Base-by-base conservation (phyloP, 2,113 vertebrate species). In the Trochalopteron elliotii region DNA sequence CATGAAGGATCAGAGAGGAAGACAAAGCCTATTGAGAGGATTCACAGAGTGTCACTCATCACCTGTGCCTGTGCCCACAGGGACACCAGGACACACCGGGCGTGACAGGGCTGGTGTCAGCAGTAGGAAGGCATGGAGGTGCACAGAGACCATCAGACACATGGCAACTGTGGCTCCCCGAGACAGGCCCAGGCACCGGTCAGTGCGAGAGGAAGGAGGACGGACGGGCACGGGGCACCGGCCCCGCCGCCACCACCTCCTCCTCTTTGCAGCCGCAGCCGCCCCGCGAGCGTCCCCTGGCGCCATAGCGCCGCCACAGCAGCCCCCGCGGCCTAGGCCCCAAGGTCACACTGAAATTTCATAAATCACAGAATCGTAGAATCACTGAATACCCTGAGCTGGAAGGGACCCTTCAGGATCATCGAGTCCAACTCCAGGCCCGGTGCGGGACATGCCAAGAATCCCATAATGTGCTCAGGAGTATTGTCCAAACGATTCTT, bases 281-380 rank as follows among this genome's bases (percentile, higher is more conserved):
- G 17, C 55, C 24, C 55, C 55, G 17, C 39, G 14, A 22, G 47
- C 31, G 74, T 49, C 64, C 74, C 65, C 74, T 70, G 85, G 30
- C n/a, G 65, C 10, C 65, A 6, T 8, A 22, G 28, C 8, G 28
- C 39, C 15, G 28, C 47, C 72, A 15, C 45, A 15, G 64, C 84
- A 11, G 47, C 55, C 7, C 10, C 27, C 28, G 28, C 40, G 24
- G 45, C 55, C 63, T 9, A 3, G 71, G 25, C 31, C 37, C 6
- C 20, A 0, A 10, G 40, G n/a, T 7, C 27, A 0, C n/a, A 0
- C 20, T 2, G 35, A 1, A 9, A 8, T 28, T 5, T 3, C 49
- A 4, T 21, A 7, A 24, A 15, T 15, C 35, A 2, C 13, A 9
- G 28, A 25, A 24, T 9, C 4, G 6, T 2, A 7, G 11, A 53